Percentiles rank a stretch among this genome's conserved stretches.
Evolutionary conservation across 2,797 vertebrate species (phyloP).

Genomic region (Sitta carolinensis): DNA sequence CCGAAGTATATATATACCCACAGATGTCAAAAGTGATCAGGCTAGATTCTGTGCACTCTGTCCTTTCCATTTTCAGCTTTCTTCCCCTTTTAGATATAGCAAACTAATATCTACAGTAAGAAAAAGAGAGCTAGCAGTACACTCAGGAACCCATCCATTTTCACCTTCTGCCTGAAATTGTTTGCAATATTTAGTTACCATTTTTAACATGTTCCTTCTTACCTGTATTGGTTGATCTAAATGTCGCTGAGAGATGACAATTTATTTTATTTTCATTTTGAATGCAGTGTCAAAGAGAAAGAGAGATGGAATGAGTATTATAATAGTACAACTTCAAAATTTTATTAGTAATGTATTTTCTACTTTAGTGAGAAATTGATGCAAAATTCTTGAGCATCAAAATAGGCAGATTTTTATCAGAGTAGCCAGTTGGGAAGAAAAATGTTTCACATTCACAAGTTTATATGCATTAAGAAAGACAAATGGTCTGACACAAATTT

Average conservation of each 20-base stretch:
- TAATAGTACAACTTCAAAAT: neutral
- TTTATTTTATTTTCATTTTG: neutral
- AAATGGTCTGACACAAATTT: rapidly evolving
- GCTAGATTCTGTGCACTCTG: neutral
- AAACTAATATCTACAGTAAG: neutral
- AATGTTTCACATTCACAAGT: neutral
- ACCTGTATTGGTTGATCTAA: neutral
- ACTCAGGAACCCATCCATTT: neutral
- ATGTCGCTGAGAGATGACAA: neutral
- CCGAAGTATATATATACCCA: neutral
- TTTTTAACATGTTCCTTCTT: neutral
- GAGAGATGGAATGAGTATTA: neutral
- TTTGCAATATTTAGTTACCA: neutral
- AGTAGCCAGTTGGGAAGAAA: neutral
- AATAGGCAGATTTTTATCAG: neutral
- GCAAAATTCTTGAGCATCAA: neutral
- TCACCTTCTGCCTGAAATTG: neutral
- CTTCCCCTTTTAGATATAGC: neutral
- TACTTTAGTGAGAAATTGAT: neutral
- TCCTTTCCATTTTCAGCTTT: neutral
- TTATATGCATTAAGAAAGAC: neutral
- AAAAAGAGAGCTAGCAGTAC: neutral
- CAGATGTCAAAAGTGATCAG: neutral
- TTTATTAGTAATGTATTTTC: neutral
- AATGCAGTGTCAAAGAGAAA: neutral